Conservation (phyloP, 2,113 vertebrate genomes). For the Canis aureus region DNA sequence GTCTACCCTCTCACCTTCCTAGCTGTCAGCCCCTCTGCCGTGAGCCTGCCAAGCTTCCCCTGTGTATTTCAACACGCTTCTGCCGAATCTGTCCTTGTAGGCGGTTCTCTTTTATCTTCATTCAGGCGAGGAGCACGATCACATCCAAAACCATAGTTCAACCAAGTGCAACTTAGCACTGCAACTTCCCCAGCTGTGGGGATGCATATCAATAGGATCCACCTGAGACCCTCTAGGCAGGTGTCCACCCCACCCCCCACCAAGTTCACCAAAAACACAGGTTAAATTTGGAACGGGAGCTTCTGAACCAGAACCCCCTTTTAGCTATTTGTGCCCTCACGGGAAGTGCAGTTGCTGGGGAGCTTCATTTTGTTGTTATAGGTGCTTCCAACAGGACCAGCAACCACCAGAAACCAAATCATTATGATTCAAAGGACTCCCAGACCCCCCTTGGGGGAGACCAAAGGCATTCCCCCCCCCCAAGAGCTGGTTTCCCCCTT, state of each 20-base stretch:
- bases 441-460: background rate
- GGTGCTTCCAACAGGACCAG: background rate
- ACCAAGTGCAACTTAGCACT: background rate
- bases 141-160: slow-evolving; percentile 23
- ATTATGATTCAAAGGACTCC: background rate
- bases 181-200: background rate
- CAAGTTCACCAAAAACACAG: slow-evolving; percentile 37
- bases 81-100: background rate
- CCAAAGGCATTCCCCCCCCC: background rate
- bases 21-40: background rate
- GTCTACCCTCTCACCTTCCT: background rate
- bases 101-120: slow-evolving; percentile 54
- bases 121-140: slow-evolving; percentile 24
- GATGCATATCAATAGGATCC: background rate
- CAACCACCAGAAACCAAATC: background rate
- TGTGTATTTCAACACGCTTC: background rate
- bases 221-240: background rate
- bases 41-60: background rate
- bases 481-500: background rate
- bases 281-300: slow-evolving; percentile 19
- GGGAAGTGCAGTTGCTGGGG: background rate
- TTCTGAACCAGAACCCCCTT: background rate
- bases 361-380: background rate
- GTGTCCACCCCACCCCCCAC: background rate
- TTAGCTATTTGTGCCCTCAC: background rate